Base-by-base conservation (phyloP, 2,113 vertebrate species). In the Oryzias celebensis region DNA sequence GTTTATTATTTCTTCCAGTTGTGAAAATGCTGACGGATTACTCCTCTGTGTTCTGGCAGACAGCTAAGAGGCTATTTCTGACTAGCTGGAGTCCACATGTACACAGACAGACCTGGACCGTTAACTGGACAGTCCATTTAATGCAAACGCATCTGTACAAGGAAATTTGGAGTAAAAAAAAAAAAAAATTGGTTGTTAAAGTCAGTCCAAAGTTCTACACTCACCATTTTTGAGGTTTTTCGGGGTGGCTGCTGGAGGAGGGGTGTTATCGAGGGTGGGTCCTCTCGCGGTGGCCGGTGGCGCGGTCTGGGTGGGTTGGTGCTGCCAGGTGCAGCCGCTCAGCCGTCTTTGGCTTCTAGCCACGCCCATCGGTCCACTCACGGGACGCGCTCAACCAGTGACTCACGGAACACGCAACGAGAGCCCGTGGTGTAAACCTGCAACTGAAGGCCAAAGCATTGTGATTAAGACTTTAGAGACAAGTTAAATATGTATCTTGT, bases 281-380 rank as follows among this genome's bases (percentile, higher is more conserved):
- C 60, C 47, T 78, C 86, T 85, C 88, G 77, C 88, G 5, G 62
- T 56, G 18, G 53, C 76, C 83, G 52, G 80, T 72, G 69, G 85
- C 66, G 88, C 68, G 85, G 85, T 78, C 63, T 58, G 57, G 51
- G 86, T 83, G 81, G 85, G 81, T 64, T 14, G 69, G 77, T 61
- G 65, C 26, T 85, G 65, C 42, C 79, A 66, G 75, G 69, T 67
- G 63, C 54, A 69, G 68, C 56, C 56, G 53, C 52, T 50, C 13
- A 1, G 23, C 18, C 69, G 68, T 68, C 57, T 54, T 49, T 36
- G 2, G 48, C 69, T 26, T 43, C 63, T 69, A 41, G 41, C 79
- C 88, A 73, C 82, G 24, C 87, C 87, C 79, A 74, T 58, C 41
- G 43, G 46, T 46, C 31, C 22, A 1, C 3, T 42, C 28, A 31